A percentile compares a stretch with the other conserved stretches of the same genome.
phyloP scores from a whole-genome alignment of 2,797 vertebrate genomes.

The Acrossocheilus wenchowensis region DNA sequence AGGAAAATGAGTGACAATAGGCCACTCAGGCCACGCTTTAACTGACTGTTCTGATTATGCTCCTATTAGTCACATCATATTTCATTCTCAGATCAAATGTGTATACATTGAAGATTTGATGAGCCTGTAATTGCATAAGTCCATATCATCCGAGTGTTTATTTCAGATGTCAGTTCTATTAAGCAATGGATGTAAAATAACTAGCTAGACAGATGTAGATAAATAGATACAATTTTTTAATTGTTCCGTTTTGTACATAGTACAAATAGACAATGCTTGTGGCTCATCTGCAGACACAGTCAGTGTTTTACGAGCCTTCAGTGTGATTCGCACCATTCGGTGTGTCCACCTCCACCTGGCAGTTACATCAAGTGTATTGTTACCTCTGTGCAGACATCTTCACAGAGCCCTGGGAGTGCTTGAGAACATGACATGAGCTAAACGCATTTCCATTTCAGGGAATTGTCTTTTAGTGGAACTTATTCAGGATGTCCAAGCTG shows the following conservation, averaged over 20 bases:
- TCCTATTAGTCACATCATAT: neutral
- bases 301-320: slow-evolving; percentile 1
- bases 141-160: neutral
- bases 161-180: neutral
- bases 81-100: slow-evolving; percentile 19
- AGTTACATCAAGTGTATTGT: slow-evolving; percentile 44
- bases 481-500: neutral
- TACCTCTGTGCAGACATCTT: slow-evolving; percentile 28
- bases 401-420: slow-evolving; percentile 31
- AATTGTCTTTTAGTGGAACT: slow-evolving; percentile 47
- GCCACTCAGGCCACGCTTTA: neutral
- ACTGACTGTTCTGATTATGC: slow-evolving; percentile 14
- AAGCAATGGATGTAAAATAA: neutral
- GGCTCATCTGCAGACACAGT: neutral
- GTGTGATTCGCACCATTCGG: slow-evolving; percentile 16
- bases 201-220: neutral
- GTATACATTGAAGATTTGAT: neutral
- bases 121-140: neutral
- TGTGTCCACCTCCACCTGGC: slow-evolving; percentile 26
- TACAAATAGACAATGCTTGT: neutral
- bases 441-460: slow-evolving; percentile 57
- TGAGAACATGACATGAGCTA: slow-evolving; percentile 47
- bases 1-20: neutral
- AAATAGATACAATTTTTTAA: neutral
- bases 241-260: neutral